These are phyloP conservation scores for Dexiosoma caninum DNA, from an alignment of 2,888 invertebrate species.

Conservation along the genomic window DNA sequence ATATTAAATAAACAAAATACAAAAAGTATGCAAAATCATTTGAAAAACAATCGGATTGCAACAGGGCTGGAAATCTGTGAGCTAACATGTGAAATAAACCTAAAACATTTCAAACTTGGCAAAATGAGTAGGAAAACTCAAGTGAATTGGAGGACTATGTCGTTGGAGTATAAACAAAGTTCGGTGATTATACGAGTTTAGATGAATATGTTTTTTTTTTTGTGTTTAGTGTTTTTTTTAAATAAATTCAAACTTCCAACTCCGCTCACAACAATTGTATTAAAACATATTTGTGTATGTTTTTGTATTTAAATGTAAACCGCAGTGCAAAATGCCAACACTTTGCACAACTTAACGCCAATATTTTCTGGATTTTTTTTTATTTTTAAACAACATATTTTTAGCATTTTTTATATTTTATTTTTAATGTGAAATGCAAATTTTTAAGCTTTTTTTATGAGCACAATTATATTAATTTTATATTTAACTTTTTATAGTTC, in stretches of 20 bases:
- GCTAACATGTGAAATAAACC: no score
- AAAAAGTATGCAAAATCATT: background rate
- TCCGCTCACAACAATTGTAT: background rate
- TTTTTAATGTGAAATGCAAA: constrained; percentile 46
- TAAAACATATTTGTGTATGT: background rate
- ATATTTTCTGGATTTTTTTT: background rate
- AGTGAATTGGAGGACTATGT: no score
- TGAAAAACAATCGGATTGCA: background rate
- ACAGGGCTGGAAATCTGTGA: constrained; percentile 1
- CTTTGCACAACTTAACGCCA: constrained; percentile 8
- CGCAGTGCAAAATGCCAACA: constrained; percentile 16
- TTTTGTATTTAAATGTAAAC: background rate
- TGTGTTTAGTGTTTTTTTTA: background rate
- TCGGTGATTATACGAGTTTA: no score
- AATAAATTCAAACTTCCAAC: background rate
- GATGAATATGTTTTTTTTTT: no score
- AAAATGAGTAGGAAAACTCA: no score
- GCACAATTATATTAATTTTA: constrained; percentile 35
- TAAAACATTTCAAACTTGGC: no score
- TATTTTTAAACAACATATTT: background rate
- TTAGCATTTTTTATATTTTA: constrained; percentile 6
- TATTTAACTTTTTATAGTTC: background rate
- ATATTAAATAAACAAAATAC: background rate
- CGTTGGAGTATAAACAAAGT: no score
- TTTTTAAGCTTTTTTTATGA: constrained; percentile 46